phyloP scores from a whole-genome alignment of 35 echinoderm and acorn worm genomes.

The Ophiothrix spiculata region DNA sequence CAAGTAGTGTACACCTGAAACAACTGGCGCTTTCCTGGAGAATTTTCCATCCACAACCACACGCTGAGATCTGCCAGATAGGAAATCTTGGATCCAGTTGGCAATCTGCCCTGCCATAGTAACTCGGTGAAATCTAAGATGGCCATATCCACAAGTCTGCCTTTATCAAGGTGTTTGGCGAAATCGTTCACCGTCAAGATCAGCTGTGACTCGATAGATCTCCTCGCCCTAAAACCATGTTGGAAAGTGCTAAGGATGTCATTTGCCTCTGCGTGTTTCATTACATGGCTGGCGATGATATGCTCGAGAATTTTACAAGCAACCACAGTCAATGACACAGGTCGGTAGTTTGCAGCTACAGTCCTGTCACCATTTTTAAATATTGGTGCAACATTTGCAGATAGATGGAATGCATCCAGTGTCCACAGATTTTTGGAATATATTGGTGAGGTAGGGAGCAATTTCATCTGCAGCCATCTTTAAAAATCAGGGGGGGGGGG shows the following conservation, averaged over 20 bases:
- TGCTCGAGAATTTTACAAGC: no score
- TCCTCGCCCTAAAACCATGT: conserved; percentile 28
- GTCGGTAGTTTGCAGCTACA: no score
- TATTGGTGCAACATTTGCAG: no score
- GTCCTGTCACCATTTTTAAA: no score
- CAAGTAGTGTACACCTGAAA: conserved; percentile 29
- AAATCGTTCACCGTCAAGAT: conserved; percentile 11
- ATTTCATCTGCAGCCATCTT: no score
- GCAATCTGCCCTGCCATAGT: conserved; percentile 39
- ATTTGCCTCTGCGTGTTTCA: no score
- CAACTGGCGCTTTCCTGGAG: conserved; percentile 14
- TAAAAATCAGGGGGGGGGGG: no score
- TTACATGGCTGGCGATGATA: no score
- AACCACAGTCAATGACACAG: no score
- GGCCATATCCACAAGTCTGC: neutral
- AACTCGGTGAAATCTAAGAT: conserved; percentile 38
- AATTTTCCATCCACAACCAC: conserved; percentile 36
- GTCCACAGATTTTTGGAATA: no score
- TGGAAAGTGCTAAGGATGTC: conserved; percentile 15
- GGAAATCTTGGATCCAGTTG: conserved; percentile 37
- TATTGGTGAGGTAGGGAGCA: no score
- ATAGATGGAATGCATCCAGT: no score
- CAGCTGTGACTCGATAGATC: conserved; percentile 15
- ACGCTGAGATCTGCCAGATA: conserved; percentile 12
- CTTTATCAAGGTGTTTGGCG: conserved; percentile 5